Evolutionary conservation across 2,113 vertebrate species (phyloP), one percentile per base, ranked within the genome.

Genomic region (Petrocephalus zakoni): DNA sequence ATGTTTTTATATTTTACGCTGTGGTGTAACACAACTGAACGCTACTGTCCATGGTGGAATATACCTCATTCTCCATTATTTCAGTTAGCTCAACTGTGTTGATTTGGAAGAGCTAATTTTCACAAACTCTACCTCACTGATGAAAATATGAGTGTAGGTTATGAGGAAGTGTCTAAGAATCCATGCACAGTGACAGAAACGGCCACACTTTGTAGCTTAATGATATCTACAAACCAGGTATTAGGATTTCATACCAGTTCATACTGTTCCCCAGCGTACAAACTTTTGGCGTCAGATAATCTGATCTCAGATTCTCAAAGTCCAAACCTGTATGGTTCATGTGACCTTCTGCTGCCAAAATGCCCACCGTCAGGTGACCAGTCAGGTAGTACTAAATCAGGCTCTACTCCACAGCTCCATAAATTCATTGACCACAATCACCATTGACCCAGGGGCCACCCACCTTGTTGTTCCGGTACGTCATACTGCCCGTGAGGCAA

Each of bases 391-490:
- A 68, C n/a, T 64, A 6, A 58, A 1, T n/a, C 22, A 25, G 22
- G n/a, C n/a, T 25, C 22, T 64, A 25, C 58, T 25, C 8, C 10
- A 22, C 22, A 29, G 11, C 61, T 68, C 61, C 61, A 68, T 68
- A n/a, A n/a, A 68, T 68, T 68, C 61, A n/a, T 68, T 68, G 10
- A 68, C 9, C 25, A 53, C 51, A 85, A 4, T 85, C 49, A 52
- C 13, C n/a, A n/a, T 7, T 5, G 13, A 15, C 84, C 49, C 52
- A 49, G 52, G 47, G n/a, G 5, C 52, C 25, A 86, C 86, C 56
- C 93, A 99, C 98, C 98, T 99, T 97, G 91, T 96, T 96, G 94
- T 98, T 97, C 88, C 97, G 96, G 93, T 95, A 97, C 53, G 92
- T 94, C 92, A 96, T 97, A 0, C 91, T 87, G 0, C 97, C 97